Conservation (phyloP, 2,888 invertebrate species). For the Teinopalpus imperialis region DNA sequence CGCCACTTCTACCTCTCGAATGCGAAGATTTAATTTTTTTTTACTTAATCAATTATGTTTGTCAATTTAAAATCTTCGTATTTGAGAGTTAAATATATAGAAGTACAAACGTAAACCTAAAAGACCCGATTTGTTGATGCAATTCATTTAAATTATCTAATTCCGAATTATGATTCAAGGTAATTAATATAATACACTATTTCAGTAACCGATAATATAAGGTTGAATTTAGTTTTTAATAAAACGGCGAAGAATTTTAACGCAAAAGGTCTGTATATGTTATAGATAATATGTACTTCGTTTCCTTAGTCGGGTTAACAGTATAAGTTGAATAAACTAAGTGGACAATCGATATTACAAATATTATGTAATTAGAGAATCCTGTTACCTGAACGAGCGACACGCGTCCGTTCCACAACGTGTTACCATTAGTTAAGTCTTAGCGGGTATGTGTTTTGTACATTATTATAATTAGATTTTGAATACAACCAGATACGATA, state of each 20-base stretch:
- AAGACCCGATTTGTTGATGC: constrained; percentile 2
- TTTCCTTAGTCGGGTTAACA: constrained; percentile 20
- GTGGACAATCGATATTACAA: constrained; percentile 22
- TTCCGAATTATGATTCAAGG: constrained; percentile 21
- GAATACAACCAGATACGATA: constrained; percentile 77
- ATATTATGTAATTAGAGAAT: constrained; percentile 42
- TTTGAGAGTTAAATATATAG: constrained; percentile 1
- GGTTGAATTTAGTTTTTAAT: constrained; percentile 12
- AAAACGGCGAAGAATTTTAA: constrained; percentile 4
- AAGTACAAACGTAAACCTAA: not conserved
- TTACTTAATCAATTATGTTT: not conserved
- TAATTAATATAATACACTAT: not conserved
- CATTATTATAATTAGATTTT: constrained; percentile 64
- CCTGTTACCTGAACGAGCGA: constrained; percentile 78
- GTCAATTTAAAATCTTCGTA: not conserved
- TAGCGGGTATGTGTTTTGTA: constrained; percentile 70
- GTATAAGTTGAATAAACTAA: constrained; percentile 36
- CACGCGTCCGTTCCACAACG: constrained; percentile 75
- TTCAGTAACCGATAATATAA: constrained; percentile 9
- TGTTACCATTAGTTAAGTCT: constrained; percentile 80
- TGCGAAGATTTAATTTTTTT: not conserved
- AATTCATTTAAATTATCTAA: constrained; percentile 4
- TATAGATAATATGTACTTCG: constrained; percentile 11
- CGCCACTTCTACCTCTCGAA: constrained; percentile 1
- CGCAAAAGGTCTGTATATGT: constrained; percentile 9